A percentile compares a stretch with the other conserved stretches of the same genome.
These are phyloP conservation scores for Coccyzus lansbergi DNA, from an alignment of 2,797 vertebrate species.

Conservation along the genomic window DNA sequence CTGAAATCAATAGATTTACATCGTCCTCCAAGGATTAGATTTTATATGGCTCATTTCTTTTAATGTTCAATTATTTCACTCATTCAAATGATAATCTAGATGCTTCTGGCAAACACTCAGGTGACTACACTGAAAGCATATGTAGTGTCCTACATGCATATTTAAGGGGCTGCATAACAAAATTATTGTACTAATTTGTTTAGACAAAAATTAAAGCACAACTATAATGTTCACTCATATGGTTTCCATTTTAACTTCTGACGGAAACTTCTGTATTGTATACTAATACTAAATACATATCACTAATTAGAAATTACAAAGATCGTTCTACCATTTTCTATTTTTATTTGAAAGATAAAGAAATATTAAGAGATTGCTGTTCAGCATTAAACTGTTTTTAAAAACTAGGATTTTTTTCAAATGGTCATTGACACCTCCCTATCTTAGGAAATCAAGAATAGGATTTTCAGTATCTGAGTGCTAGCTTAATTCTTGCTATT, in stretches of 20 bases:
- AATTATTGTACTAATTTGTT: neutral
- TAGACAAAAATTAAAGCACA: neutral
- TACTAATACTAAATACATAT: neutral
- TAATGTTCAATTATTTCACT: neutral
- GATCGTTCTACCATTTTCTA: neutral
- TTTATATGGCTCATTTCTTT: neutral
- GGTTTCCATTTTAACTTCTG: neutral
- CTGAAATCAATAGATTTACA: neutral
- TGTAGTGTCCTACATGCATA: neutral
- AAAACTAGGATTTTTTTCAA: neutral
- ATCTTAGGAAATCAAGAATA: neutral
- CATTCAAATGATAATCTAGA: neutral
- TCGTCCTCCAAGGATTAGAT: neutral
- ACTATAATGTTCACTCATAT: neutral
- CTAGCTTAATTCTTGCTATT: neutral
- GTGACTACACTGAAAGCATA: neutral
- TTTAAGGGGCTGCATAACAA: neutral
- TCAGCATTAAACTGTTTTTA: neutral
- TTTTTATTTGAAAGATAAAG: neutral
- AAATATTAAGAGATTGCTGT: fast-evolving
- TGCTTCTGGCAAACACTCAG: neutral
- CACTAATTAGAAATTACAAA: neutral
- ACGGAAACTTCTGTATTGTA: neutral
- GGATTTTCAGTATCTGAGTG: neutral
- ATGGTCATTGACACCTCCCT: neutral